phyloP scores from a whole-genome alignment of 2,888 invertebrate genomes.

The Panorpa germanica region DNA sequence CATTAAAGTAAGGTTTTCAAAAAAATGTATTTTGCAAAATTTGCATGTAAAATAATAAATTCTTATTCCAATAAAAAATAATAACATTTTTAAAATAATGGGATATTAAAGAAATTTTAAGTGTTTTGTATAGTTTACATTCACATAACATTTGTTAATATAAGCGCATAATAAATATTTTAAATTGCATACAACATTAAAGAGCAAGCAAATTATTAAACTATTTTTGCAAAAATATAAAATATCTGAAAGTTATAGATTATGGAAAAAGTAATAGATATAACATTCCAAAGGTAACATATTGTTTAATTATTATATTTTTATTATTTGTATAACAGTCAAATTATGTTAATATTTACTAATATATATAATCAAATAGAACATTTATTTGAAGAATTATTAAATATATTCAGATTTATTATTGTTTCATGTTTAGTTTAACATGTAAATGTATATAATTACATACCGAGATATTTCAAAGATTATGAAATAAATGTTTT shows the following conservation, averaged over 20 bases:
- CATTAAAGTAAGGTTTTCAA: too few relatives aligned
- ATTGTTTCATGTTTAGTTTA: too few relatives aligned
- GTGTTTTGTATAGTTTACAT: conserved; percentile 1
- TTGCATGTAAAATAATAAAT: too few relatives aligned
- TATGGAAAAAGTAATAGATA: background rate
- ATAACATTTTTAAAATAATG: conserved; percentile 1
- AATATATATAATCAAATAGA: conserved; percentile 10
- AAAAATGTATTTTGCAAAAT: too few relatives aligned
- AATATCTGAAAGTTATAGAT: too few relatives aligned
- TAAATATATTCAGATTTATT: conserved; percentile 5
- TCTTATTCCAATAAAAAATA: background rate
- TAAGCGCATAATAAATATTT: too few relatives aligned
- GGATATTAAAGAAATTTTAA: conserved; percentile 9
- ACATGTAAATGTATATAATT: too few relatives aligned
- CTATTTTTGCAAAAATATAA: too few relatives aligned
- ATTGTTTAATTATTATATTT: background rate
- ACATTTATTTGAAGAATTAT: background rate
- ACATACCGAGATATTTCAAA: conserved; percentile 8
- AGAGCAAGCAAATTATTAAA: too few relatives aligned
- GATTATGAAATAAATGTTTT: conserved; percentile 5
- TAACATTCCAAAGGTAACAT: background rate
- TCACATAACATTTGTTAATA: too few relatives aligned
- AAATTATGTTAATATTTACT: conserved; percentile 11
- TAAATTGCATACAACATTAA: too few relatives aligned
- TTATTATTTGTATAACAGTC: conserved; percentile 6